These are phyloP conservation scores for Cecropterus lyciades DNA, from an alignment of 1,140 invertebrate species.

Conservation along the genomic window DNA sequence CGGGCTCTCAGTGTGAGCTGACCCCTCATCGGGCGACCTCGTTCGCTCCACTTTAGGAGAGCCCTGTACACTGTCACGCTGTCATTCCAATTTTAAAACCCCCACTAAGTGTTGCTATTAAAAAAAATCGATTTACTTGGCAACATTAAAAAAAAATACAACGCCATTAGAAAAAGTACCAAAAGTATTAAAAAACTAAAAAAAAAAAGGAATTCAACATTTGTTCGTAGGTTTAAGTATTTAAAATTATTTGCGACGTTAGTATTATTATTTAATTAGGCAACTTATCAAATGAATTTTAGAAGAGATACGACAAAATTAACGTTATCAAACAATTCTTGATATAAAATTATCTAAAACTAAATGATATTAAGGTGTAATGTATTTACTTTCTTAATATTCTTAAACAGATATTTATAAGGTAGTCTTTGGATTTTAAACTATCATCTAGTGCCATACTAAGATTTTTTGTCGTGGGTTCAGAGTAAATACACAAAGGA, in stretches of 20 bases:
- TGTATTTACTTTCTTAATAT: no score
- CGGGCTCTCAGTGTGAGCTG: conserved; percentile 52
- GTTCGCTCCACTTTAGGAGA: conserved; percentile 53
- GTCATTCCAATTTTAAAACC: conserved; percentile 40
- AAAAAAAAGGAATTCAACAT: conserved; percentile 76
- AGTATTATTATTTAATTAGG: not conserved
- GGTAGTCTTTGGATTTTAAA: no score
- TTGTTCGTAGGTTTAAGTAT: conserved; percentile 39
- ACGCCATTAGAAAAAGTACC: not conserved
- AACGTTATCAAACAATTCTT: no score
- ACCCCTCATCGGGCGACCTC: conserved; percentile 55
- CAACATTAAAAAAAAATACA: not conserved
- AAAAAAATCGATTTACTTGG: not conserved
- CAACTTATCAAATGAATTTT: not conserved
- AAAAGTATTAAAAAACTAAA: not conserved
- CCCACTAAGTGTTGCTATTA: conserved; percentile 5
- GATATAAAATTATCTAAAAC: no score
- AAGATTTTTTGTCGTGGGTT: no score
- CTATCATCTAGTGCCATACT: no score
- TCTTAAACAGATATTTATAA: no score
- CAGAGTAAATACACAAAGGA: no score
- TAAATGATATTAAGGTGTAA: no score
- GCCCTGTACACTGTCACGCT: conserved; percentile 59
- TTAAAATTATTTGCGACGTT: not conserved
- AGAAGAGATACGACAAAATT: not conserved